These are phyloP conservation scores for Colistium nudipinnis DNA, from an alignment of 2,113 vertebrate species.

Conservation along the genomic window DNA sequence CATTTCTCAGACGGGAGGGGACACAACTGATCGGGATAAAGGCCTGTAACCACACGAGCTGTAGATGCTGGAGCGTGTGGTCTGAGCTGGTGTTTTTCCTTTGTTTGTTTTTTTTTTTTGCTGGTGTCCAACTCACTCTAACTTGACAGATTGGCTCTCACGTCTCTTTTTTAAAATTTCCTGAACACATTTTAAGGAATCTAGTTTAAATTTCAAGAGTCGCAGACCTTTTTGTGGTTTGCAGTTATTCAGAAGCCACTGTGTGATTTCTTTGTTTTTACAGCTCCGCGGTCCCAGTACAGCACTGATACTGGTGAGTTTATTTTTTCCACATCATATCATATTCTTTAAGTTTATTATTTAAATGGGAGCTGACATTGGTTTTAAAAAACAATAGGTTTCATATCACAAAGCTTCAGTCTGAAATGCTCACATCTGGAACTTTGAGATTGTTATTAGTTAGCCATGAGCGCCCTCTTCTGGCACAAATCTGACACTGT, in stretches of 20 bases:
- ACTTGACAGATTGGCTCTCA: slow-evolving; percentile 41
- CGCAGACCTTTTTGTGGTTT: not conserved
- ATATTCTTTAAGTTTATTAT: not conserved
- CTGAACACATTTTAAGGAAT: not conserved
- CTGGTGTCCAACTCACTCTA: slow-evolving; percentile 28
- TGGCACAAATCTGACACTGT: slow-evolving; percentile 42
- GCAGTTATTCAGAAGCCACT: not conserved
- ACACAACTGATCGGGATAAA: slow-evolving; percentile 35
- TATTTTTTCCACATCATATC: not conserved
- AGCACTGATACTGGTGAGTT: slow-evolving; percentile 91
- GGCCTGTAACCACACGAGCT: slow-evolving; percentile 31
- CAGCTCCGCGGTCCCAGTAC: slow-evolving; percentile 91
- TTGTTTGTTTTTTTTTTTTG: slow-evolving; percentile 16
- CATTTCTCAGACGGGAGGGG: slow-evolving; percentile 52
- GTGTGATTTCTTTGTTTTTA: slow-evolving; percentile 53
- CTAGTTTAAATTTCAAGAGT: not conserved
- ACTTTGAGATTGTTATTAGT: slow-evolving; percentile 1
- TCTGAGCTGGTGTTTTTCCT: too few species aligned
- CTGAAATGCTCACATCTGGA: slow-evolving; percentile 21
- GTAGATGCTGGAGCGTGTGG: slow-evolving; percentile 29
- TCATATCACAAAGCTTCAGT: slow-evolving; percentile 5
- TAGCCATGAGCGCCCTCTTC: slow-evolving; percentile 67
- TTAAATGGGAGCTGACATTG: not conserved
- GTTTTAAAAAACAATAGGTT: too few species aligned
- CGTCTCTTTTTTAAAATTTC: slow-evolving; percentile 2